phyloP scores from a whole-genome alignment of 1,140 invertebrate genomes.

The Archivesica marissinica region DNA sequence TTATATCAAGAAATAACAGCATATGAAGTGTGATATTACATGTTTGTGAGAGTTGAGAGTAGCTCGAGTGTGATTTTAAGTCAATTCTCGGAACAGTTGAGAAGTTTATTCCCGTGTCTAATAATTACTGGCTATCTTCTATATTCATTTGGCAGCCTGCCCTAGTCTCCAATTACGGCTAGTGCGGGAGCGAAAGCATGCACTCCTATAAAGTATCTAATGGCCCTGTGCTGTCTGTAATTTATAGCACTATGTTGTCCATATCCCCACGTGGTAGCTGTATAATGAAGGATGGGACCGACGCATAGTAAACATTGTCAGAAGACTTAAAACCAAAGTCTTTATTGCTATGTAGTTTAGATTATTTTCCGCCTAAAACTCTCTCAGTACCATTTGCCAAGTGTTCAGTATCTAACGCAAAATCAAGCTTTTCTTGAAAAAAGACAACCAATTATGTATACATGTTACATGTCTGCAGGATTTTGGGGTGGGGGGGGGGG shows the following conservation, averaged over 20 bases:
- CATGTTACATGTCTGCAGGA: too few relatives aligned
- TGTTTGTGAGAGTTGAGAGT: too few relatives aligned
- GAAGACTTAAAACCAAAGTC: neutral
- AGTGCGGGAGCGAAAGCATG: conserved; percentile 10
- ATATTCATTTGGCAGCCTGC: neutral
- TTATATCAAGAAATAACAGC: too few relatives aligned
- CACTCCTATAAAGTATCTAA: conserved; percentile 8
- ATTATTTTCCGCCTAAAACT: neutral
- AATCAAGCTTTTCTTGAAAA: too few relatives aligned
- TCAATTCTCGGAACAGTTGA: neutral
- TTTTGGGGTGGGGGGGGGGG: too few relatives aligned
- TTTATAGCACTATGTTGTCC: neutral
- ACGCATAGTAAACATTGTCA: neutral
- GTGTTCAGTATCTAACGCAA: too few relatives aligned
- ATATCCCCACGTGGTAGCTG: neutral
- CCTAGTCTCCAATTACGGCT: neutral
- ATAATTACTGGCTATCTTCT: neutral
- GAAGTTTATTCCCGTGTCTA: conserved; percentile 4
- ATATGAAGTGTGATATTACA: too few relatives aligned
- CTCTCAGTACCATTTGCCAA: neutral
- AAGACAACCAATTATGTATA: too few relatives aligned
- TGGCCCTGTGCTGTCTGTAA: neutral
- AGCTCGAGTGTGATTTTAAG: too few relatives aligned
- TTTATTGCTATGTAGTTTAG: neutral
- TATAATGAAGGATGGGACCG: conserved; percentile 3